A percentile compares a stretch with the other conserved stretches of the same genome.
phyloP scores from a whole-genome alignment of 2,113 vertebrate species.

The Elephantulus edwardii region DNA sequence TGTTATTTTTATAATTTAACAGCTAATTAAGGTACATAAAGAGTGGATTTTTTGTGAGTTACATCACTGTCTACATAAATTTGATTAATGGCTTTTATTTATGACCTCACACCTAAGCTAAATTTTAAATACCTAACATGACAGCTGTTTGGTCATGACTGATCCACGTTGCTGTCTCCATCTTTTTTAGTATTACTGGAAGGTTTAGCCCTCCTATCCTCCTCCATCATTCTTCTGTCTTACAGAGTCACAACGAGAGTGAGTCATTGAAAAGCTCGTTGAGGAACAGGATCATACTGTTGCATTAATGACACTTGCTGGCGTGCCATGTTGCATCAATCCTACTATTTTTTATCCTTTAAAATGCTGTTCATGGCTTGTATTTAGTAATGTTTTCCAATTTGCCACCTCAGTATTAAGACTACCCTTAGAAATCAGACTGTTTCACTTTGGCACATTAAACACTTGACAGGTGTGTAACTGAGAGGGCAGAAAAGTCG shows the following conservation, averaged over 20 bases:
- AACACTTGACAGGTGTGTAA: constrained; percentile 79
- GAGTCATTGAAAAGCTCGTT: constrained; percentile 38
- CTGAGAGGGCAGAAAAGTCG: constrained; percentile 73
- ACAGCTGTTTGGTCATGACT: neutral
- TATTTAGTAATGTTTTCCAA: constrained; percentile 69
- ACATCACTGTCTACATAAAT: neutral
- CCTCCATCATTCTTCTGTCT: neutral
- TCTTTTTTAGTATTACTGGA: neutral
- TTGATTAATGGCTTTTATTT: constrained; percentile 15
- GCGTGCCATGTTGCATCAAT: constrained; percentile 70
- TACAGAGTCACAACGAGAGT: constrained; percentile 3
- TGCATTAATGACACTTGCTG: constrained; percentile 67
- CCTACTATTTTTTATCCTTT: constrained; percentile 31
- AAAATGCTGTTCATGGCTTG: constrained; percentile 66
- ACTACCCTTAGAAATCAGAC: constrained; percentile 74
- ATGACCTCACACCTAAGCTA: neutral
- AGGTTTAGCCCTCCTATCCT: neutral
- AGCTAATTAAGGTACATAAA: constrained; percentile 16
- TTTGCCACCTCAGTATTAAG: constrained; percentile 72
- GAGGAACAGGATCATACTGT: constrained; percentile 55
- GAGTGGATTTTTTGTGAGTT: neutral
- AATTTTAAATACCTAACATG: constrained; percentile 14
- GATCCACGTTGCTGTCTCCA: neutral
- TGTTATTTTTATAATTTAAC: constrained; percentile 25
- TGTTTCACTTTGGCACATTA: constrained; percentile 78